A percentile compares a stretch with the other conserved stretches of the same genome.
These are phyloP conservation scores for Podocnemis expansa DNA, from an alignment of 2,113 vertebrate species.

Conservation along the genomic window DNA sequence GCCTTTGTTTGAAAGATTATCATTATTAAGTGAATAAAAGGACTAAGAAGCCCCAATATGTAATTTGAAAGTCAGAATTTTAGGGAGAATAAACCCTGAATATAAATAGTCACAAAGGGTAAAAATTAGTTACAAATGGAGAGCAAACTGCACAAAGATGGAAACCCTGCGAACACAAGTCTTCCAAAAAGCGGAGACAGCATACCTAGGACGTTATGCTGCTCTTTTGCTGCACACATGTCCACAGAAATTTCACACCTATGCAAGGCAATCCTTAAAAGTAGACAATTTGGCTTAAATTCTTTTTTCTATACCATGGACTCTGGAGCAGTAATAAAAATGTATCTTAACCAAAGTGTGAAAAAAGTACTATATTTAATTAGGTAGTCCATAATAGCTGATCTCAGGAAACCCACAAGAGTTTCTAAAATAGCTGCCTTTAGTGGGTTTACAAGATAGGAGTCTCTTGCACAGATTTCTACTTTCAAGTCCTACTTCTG, in stretches of 20 bases:
- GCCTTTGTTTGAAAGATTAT: neutral
- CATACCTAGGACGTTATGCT: neutral
- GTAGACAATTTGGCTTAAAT: neutral
- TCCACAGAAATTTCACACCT: neutral
- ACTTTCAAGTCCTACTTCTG: neutral
- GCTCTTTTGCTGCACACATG: neutral
- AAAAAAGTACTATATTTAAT: neutral
- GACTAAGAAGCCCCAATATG: neutral
- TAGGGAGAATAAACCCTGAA: neutral
- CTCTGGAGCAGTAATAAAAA: neutral
- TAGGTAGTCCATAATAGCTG: neutral
- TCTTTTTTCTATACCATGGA: neutral
- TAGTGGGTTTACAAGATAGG: neutral
- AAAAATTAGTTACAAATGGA: neutral
- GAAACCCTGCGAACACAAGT: neutral
- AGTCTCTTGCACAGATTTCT: neutral
- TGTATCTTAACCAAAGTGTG: neutral
- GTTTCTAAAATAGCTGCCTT: neutral
- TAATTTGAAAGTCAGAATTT: neutral
- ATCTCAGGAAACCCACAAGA: rapidly evolving
- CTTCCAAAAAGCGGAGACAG: neutral
- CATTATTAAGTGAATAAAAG: too few relatives aligned
- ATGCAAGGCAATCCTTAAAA: neutral
- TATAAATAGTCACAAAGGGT: rapidly evolving
- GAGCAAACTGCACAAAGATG: neutral